These are phyloP conservation scores for Dasyurus viverrinus DNA, from an alignment of 2,113 vertebrate genomes.

Conservation along the genomic window DNA sequence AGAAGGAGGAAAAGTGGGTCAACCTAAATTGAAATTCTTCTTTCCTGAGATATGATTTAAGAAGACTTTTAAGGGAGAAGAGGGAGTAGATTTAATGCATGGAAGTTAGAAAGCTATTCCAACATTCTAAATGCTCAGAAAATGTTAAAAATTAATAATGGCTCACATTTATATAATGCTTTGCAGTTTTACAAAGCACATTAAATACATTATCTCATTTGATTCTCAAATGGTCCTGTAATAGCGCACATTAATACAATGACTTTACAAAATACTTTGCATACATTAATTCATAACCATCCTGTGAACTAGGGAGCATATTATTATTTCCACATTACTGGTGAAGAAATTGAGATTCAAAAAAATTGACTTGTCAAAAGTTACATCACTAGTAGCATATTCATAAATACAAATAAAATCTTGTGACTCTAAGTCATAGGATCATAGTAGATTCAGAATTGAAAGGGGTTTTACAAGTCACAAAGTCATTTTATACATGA, in stretches of 20 bases:
- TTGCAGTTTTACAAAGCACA: not conserved
- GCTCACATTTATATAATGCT: not conserved
- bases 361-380: not conserved
- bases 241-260: not conserved
- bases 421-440: not conserved
- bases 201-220: not conserved
- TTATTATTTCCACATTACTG: not conserved
- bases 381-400: not conserved
- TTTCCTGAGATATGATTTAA: not conserved
- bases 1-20: not conserved
- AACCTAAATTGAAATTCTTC: not conserved
- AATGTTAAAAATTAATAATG: not conserved
- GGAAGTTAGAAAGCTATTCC: not conserved
- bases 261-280: not conserved
- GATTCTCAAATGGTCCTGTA: not conserved
- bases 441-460: not conserved
- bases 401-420: not conserved
- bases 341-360: not conserved
- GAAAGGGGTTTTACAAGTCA: not conserved
- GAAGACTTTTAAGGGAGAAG: not conserved
- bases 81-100: not conserved
- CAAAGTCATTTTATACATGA: not conserved
- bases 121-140: not conserved
- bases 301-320: not conserved
- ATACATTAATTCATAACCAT: not conserved